Conservation (phyloP, 2,113 vertebrate species). For the Uropsilus gracilis region DNA sequence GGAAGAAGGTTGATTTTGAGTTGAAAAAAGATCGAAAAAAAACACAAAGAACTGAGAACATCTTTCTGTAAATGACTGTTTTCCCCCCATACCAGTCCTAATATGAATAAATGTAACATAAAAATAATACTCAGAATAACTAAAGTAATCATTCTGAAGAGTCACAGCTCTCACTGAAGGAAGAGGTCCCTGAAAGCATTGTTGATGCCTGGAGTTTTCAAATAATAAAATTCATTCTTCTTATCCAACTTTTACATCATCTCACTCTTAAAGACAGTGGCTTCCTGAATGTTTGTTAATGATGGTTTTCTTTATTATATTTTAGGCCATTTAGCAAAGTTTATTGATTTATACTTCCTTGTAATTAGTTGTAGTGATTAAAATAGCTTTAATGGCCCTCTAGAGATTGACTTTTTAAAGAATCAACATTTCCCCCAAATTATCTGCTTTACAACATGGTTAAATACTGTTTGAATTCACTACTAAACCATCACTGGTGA, state of each 20-base stretch:
- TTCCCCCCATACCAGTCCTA: background rate
- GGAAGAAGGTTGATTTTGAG: background rate
- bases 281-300: conserved; percentile 78
- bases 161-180: background rate
- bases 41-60: background rate
- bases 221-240: conserved; percentile 58
- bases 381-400: conserved; percentile 79
- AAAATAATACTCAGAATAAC: conserved; percentile 20
- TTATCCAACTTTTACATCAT: conserved; percentile 65
- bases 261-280: conserved; percentile 67
- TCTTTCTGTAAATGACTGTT: background rate
- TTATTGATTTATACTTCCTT: conserved; percentile 82
- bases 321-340: conserved; percentile 78
- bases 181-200: conserved; percentile 43
- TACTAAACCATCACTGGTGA: conserved; percentile 50
- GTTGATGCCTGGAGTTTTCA: conserved; percentile 32
- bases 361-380: conserved; percentile 81
- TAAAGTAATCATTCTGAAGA: conserved; percentile 49
- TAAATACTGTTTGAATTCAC: conserved; percentile 76
- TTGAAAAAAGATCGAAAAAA: background rate
- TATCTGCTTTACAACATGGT: conserved; percentile 77
- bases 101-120: background rate
- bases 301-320: conserved; percentile 80
- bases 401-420: conserved; percentile 78
- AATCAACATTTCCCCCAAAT: conserved; percentile 76